Base-by-base conservation (phyloP, 2,888 invertebrate genomes). In the Perdita meconis region DNA sequence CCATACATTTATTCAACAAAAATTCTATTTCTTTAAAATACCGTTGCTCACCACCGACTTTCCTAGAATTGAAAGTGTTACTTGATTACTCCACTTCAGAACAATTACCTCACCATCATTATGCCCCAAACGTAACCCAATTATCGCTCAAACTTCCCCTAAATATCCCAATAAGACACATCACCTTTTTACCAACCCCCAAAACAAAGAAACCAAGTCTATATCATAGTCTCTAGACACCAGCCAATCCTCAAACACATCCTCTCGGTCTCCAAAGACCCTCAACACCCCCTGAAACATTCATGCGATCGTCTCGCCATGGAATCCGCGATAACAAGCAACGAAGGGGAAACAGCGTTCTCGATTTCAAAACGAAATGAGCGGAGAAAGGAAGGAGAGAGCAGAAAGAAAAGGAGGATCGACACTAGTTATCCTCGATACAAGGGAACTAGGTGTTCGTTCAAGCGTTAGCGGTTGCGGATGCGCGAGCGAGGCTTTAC, bases 401-500 rank as follows among this genome's bases (percentile, higher is more conserved):
- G 8, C 42, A 16, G 16, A n/a, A n/a, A n/a, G n/a, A 30, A 30
- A 6, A 6, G 30, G 30, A 30, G 3, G 30, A 30, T 30, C 19
- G 47, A 47, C 12, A 10, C 47, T 19, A 47, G 22, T 47, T 47
- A 47, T 47, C 47, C 47, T 10, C 47, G 47, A 47, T 47, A 47
- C 22, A 47, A 47, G 47, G 16, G 10, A 10, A 47, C 47, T 22
- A 22, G 19, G 30, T 10, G 30, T 30, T 6, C n/a, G 22, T 40
- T 44, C 19, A 4, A 36, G 38, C 36, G 36, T 30, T 50, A 47
- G 34, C 53, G 16, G 40, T 13, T 6, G 34, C 53, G 19, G 60
- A 38, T 22, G 40, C 47, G 22, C 47, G 30, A 36, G 42, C 53
- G 42, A 66, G 59, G 63, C 47, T 16, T 60, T 70, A 75, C 67